phyloP scores from a whole-genome alignment of 1,140 invertebrate species.

The Pentalonia nigronervosa region DNA sequence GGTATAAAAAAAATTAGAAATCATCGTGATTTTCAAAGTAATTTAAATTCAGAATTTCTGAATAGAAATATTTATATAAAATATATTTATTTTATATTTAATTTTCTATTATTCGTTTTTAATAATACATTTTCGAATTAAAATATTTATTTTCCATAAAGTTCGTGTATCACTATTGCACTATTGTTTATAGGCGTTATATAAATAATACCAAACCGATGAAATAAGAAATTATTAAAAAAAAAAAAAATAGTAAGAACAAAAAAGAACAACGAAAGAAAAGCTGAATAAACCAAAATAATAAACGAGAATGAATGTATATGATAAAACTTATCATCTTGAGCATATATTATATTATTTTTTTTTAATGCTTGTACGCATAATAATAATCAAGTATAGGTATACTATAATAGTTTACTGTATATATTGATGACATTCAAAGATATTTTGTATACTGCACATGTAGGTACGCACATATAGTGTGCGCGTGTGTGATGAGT shows the following conservation, averaged over 20 bases:
- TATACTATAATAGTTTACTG: not conserved
- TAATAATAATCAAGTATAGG: not conserved
- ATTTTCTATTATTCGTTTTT: not conserved
- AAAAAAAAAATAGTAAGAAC: not conserved
- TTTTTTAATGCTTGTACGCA: not conserved
- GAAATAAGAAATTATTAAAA: not conserved
- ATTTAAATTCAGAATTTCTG: not conserved
- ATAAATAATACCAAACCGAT: not conserved
- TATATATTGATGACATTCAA: constrained; percentile 1
- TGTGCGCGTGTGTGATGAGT: not conserved
- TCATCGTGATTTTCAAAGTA: not conserved
- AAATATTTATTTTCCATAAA: not conserved
- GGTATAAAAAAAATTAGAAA: not conserved
- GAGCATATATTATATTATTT: not conserved
- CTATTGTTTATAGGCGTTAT: not conserved
- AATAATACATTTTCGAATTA: not conserved
- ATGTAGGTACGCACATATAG: not conserved
- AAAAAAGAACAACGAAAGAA: not conserved
- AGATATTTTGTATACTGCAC: constrained; percentile 6
- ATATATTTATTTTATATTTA: not conserved
- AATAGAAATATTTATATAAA: not conserved
- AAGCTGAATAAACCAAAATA: constrained; percentile 13
- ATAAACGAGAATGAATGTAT: not conserved
- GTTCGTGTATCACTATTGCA: not conserved
- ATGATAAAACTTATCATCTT: not conserved